Conservation (phyloP, 2,797 vertebrate species). For the Platalea minor region DNA sequence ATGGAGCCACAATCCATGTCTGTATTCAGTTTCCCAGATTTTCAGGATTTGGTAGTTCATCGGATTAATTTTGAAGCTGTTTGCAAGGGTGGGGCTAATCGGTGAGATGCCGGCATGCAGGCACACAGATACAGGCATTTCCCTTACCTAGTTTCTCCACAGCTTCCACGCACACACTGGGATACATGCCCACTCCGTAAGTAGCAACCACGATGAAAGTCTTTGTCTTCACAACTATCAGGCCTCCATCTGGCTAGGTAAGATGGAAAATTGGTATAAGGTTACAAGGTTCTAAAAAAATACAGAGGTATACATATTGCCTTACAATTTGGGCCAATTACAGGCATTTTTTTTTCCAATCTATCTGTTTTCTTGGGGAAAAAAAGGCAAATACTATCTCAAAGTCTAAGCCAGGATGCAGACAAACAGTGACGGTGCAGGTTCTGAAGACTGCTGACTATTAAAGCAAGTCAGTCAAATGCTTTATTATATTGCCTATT, state of each 20-base stretch:
- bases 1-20: not conserved
- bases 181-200: slow-evolving; percentile 76
- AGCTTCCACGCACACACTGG: slow-evolving; percentile 81
- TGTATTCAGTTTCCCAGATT: not conserved
- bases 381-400: not conserved
- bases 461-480: not conserved
- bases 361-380: not conserved
- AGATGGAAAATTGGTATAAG: not conserved
- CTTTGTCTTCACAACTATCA: slow-evolving; percentile 74
- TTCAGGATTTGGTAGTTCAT: not conserved
- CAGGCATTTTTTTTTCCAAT: not conserved
- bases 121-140: not conserved
- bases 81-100: not conserved
- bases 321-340: not conserved
- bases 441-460: not conserved
- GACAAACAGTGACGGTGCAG: not conserved
- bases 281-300: not conserved
- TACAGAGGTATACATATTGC: no score
- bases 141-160: slow-evolving; percentile 80
- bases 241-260: slow-evolving; percentile 69
- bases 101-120: fast-evolving
- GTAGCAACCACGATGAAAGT: slow-evolving; percentile 74
- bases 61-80: not conserved
- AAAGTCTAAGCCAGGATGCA: not conserved
- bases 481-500: not conserved